Percentiles rank a stretch among this genome's conserved stretches.
phyloP scores from a whole-genome alignment of 2,888 invertebrate species.

The Drosophila neotestacea region DNA sequence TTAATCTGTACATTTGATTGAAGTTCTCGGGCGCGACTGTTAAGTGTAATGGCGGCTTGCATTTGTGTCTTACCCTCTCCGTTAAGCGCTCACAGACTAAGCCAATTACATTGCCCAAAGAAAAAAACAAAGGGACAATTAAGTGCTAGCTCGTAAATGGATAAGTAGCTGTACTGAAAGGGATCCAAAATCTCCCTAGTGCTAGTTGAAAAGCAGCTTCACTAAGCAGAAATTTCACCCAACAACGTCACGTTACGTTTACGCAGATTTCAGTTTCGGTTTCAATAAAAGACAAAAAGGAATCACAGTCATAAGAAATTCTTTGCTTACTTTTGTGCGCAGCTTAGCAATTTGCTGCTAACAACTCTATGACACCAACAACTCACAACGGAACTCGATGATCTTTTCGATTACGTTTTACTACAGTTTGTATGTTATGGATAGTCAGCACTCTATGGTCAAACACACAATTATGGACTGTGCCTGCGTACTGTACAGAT shows the following conservation, averaged over 20 bases:
- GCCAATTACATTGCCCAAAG: conserved; percentile 59
- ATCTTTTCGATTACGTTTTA: not conserved
- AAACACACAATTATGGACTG: not conserved
- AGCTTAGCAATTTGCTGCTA: not conserved
- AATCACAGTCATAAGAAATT: not conserved
- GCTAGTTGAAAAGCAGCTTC: conserved; percentile 57
- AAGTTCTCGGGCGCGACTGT: conserved; percentile 14
- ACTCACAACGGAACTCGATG: not conserved
- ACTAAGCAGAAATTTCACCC: conserved; percentile 57
- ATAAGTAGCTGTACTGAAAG: not conserved
- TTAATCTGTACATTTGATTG: not conserved
- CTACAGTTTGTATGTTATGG: not conserved
- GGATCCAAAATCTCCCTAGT: conserved; percentile 21
- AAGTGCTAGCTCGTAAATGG: conserved; percentile 69
- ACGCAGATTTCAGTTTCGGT: not conserved
- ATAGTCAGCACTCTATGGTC: not conserved
- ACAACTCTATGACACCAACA: not conserved
- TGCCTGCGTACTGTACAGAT: not conserved
- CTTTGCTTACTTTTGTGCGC: not conserved
- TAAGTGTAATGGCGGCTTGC: conserved; percentile 47
- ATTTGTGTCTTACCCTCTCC: conserved; percentile 6
- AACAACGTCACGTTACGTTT: conserved; percentile 3
- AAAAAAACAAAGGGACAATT: conserved; percentile 74
- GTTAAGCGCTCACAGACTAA: conserved; percentile 34
- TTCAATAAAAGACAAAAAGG: not conserved